Base-by-base conservation (phyloP, 37 sponge, comb jelly and placozoan species). In the Crambe crambe region DNA sequence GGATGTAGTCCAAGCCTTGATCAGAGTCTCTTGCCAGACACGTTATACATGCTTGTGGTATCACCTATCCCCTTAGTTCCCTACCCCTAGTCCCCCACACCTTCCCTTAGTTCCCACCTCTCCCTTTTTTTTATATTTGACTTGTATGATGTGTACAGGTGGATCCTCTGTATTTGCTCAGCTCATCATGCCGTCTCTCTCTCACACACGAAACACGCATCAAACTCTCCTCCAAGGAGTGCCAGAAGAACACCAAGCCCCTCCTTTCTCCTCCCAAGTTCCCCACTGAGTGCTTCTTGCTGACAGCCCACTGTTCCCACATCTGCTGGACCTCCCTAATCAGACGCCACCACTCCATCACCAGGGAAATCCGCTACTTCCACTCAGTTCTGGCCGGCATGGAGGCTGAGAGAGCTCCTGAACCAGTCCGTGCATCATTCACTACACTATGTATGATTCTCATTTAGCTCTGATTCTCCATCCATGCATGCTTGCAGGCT, bases 231-330 rank as follows among this genome's bases (percentile, higher is more conserved):
- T 39, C 86, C 39, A 79, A 83, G 40, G 80, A 89, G 37, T 40
- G 42, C 8, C 56, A 83, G 34, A 80, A 83, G 23, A 61, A 82
- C 41, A 54, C 42, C n/a, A 65, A 76, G 63, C 64, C 69, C 25
- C 37, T 79, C n/a, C 10, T 47, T 5, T 27, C 35, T 30, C 61
- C 76, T 20, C 58, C 85, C 57, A 97, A 95, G 72, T 97, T 97
- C 57, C 84, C 91, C 25, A 95, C 98, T 0, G 98, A 97, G 70
- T 97, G 98, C 57, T 97, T 97, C 86, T 77, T 89, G 72, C 58
- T 97, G 82, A 93, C 98, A 0, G 81, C 84, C 0, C 85, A 88
- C 42, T 79, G 88, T 38, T 68, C 85, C 42, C 93, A 97, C 71
- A 54, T 97, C n/a, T 57, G 89, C 21, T 79, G 91, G 26, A 72